Conservation (phyloP, 2,797 vertebrate species). For the Clamator glandarius region DNA sequence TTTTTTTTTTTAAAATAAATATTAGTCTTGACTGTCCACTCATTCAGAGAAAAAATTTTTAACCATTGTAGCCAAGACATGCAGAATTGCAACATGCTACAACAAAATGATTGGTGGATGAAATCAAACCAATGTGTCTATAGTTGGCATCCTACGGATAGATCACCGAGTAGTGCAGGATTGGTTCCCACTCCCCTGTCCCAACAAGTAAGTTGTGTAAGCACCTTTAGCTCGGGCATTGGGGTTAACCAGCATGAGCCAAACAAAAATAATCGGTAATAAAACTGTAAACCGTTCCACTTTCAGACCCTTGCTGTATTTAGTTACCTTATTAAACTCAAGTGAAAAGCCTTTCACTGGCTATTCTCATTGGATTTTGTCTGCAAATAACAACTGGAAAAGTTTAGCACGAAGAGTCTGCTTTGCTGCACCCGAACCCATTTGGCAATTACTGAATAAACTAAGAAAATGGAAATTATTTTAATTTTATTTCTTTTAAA, state of each 20-base stretch:
- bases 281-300: constrained; percentile 26
- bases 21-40: constrained; percentile 85
- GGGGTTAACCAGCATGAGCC: constrained; percentile 39
- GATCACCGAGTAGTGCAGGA: constrained; percentile 34
- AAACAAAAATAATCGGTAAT: neutral
- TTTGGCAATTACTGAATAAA: constrained; percentile 59
- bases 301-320: neutral
- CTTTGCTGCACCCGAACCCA: constrained; percentile 51
- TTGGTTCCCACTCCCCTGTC: constrained; percentile 33
- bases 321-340: neutral
- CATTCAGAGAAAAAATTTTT: constrained; percentile 79
- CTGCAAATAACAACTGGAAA: constrained; percentile 50
- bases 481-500: constrained; percentile 34
- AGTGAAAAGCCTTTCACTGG: constrained; percentile 12
- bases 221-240: constrained; percentile 51
- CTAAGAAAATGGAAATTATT: constrained; percentile 51
- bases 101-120: constrained; percentile 72
- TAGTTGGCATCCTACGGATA: constrained; percentile 62
- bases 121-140: constrained; percentile 66
- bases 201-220: constrained; percentile 44
- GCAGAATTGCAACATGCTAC: constrained; percentile 81
- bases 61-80: constrained; percentile 78
- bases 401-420: constrained; percentile 35
- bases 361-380: neutral
- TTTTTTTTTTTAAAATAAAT: constrained; percentile 98